Evolutionary conservation across 2,113 vertebrate species (phyloP).

Genomic region (Oreocharis arfaki): DNA sequence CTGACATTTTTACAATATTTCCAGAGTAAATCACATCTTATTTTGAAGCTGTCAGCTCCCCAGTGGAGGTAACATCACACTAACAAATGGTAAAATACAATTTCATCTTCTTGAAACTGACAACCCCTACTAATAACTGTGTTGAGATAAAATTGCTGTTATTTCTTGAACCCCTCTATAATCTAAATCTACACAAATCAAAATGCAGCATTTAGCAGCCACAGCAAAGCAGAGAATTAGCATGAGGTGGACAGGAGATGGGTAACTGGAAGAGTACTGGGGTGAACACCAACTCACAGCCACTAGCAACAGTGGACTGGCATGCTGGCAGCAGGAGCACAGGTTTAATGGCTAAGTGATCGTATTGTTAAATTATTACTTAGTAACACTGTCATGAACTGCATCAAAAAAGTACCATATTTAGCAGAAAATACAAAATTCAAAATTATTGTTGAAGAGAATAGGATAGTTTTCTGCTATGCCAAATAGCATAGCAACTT

Average conservation of each 20-base stretch:
- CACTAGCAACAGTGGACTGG: not conserved
- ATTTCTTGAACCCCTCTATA: not conserved
- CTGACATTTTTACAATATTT: not conserved
- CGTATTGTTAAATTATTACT: not conserved
- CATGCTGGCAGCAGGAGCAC: not conserved
- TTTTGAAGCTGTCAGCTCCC: not conserved
- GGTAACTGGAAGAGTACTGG: not conserved
- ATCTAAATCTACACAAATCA: not conserved
- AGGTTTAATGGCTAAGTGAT: not conserved
- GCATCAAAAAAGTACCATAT: not conserved
- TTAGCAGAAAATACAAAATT: not conserved
- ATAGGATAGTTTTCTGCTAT: not conserved
- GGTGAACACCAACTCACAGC: not conserved
- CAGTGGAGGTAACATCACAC: not conserved
- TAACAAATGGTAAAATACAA: not conserved
- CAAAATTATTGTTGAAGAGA: not conserved
- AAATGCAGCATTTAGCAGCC: not conserved
- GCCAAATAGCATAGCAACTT: not conserved
- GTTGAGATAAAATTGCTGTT: not conserved
- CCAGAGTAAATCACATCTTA: not conserved
- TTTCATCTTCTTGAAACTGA: not conserved
- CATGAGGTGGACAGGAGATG: not conserved
- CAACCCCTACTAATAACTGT: not conserved
- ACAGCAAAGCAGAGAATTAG: not conserved
- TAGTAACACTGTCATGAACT: not conserved